Evolutionary conservation across 30 jellyfish, hydroid and myxozoan species (phyloP).

Genomic region (Hydractinia symbiolongicarpus): DNA sequence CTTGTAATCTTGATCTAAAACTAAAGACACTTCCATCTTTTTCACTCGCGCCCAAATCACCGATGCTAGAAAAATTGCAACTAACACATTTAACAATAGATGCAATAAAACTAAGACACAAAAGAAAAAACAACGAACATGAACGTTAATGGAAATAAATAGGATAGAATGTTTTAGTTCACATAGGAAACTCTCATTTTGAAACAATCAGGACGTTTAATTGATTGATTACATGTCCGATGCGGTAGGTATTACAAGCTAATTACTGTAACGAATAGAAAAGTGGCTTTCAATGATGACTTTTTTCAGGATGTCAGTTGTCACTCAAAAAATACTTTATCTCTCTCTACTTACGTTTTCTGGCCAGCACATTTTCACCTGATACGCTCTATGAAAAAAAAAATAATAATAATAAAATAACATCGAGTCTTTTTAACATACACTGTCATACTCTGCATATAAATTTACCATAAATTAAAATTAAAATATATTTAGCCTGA

Average conservation of each 20-base stretch:
- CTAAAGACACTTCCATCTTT: slow-evolving; percentile 27
- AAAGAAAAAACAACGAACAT: no score
- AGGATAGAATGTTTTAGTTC: no score
- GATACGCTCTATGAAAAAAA: slow-evolving; percentile 22
- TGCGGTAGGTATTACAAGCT: no score
- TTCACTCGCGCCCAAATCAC: slow-evolving; percentile 39
- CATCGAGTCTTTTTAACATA: background rate
- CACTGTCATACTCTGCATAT: no score
- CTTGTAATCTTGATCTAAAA: slow-evolving; percentile 26
- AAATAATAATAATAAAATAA: background rate
- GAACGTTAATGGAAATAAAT: no score
- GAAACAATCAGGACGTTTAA: no score
- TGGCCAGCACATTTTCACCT: slow-evolving; percentile 18
- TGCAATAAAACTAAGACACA: background rate
- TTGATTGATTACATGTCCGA: no score
- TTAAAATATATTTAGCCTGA: no score
- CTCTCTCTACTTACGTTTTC: slow-evolving; percentile 23
- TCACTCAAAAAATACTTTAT: background rate
- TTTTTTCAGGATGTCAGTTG: background rate
- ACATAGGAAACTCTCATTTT: no score
- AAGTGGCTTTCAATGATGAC: no score
- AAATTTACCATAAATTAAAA: no score
- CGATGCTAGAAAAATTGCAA: slow-evolving; percentile 11
- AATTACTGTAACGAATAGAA: no score
- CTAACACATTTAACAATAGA: background rate